Base-by-base conservation (phyloP, 2,113 vertebrate species). In the Tachycineta bicolor region DNA sequence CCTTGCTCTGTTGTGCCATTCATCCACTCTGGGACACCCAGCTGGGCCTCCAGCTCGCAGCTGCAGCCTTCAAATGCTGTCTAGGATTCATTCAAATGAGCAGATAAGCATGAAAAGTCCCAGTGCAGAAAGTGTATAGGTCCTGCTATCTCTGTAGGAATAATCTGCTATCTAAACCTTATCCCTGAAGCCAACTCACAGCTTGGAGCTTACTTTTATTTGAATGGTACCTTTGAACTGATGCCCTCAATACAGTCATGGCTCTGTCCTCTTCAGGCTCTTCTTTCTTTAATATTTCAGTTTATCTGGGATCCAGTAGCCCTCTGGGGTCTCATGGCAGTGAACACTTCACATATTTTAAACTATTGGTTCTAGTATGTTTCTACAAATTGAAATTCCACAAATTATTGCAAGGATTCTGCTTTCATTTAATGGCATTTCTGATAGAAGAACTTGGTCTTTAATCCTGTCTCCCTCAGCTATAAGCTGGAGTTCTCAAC, bases 211-310 rank as follows among this genome's bases (percentile, higher is more conserved):
- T 88, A 59, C 55, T 94, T 94, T 76, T 93, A 63, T 87, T 59
- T 60, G 59, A n/a, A 15, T 68, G 52, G 68, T 70, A 71, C 60
- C 94, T 96, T 95, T 96, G 93, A 95, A 95, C 39, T 67, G 41
- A 77, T 86, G 92, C 76, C 60, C 85, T 91, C 87, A 94, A 71
- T 33, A 14, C 67, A 87, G 70, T 69, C 74, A 69, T 75, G 84
- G 24, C 71, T 90, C 75, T 81, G 52, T 81, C 63, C 37, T 94
- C 76, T 90, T 68, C 71, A 91, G 56, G 17, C 71, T 96, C 76
- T 86, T 89, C 60, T 79, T 73, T 83, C 75, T 94, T 93, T 90
- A 91, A 93, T 95, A 91, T 90, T 96, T 94, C 76, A 83, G 59
- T 90, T 93, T 93, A 81, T 94, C 87, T 81, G 85, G 75, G 47